phyloP scores from a whole-genome alignment of 2,113 vertebrate genomes.

The Poicephalus gulielmi region DNA sequence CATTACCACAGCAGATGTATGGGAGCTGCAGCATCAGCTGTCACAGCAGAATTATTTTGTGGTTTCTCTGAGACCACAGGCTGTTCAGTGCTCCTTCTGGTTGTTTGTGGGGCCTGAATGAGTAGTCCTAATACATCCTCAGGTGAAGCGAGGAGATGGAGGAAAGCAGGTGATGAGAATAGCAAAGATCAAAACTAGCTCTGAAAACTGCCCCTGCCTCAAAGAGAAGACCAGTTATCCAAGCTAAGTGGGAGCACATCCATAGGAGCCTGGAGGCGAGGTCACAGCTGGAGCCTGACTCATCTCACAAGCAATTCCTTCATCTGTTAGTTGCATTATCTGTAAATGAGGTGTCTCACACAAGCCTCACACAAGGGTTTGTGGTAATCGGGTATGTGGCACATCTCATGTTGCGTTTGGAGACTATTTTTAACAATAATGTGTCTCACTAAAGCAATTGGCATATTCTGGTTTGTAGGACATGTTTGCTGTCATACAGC shows the following conservation, averaged over 20 bases:
- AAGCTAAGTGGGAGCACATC: not conserved
- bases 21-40: not conserved
- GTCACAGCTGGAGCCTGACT: not conserved
- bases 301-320: not conserved
- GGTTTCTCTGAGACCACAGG: not conserved
- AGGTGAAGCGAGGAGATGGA: not conserved
- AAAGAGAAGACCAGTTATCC: not conserved
- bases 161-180: not conserved
- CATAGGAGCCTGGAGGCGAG: not conserved
- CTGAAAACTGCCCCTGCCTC: not conserved
- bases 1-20: not conserved
- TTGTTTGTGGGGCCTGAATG: not conserved
- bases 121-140: not conserved
- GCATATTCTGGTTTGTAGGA: not conserved
- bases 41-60: not conserved
- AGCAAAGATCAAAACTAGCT: not conserved
- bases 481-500: not conserved
- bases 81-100: not conserved
- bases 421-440: not conserved
- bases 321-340: not conserved
- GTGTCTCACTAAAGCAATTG: not conserved
- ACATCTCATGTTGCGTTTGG: not conserved
- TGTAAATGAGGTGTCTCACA: not conserved
- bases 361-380: accelerated
- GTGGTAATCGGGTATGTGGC: not conserved